A percentile compares a stretch with the other conserved stretches of the same genome.
These are phyloP conservation scores for Carapus acus DNA, from an alignment of 2,797 vertebrate species.

Conservation along the genomic window DNA sequence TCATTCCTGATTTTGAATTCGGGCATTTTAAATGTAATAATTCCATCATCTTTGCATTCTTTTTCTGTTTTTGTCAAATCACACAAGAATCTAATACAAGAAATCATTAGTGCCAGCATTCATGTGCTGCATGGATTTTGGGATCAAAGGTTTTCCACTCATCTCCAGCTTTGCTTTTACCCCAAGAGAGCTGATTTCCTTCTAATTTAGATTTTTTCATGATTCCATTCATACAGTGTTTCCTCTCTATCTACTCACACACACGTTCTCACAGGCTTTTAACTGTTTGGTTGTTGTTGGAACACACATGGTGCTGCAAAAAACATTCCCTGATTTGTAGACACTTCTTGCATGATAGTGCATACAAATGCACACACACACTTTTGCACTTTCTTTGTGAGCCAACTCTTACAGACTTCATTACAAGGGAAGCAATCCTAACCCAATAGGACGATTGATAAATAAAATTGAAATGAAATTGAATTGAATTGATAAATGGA, in stretches of 20 bases:
- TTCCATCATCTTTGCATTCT: too few species aligned
- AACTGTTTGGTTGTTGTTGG: constrained; percentile 58
- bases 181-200: neutral
- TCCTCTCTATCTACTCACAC: constrained; percentile 31
- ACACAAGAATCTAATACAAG: neutral
- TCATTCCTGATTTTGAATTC: too few species aligned
- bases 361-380: neutral
- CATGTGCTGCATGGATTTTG: too few species aligned
- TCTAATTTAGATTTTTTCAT: neutral
- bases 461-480: too few species aligned
- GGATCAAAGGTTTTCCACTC: neutral
- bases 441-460: constrained; percentile 31
- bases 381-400: constrained; percentile 22
- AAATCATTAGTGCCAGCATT: too few species aligned
- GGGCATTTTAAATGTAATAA: too few species aligned
- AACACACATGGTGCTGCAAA: constrained; percentile 60
- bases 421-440: constrained; percentile 51
- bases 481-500: too few species aligned
- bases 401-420: constrained; percentile 44
- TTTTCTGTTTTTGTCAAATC: neutral
- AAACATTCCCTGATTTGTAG: constrained; percentile 55
- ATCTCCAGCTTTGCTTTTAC: neutral
- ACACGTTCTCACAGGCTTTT: constrained; percentile 47
- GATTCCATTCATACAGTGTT: neutral
- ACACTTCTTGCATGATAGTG: constrained; percentile 8